phyloP scores from a whole-genome alignment of 1,140 invertebrate species.

The Drosophila sp. region DNA sequence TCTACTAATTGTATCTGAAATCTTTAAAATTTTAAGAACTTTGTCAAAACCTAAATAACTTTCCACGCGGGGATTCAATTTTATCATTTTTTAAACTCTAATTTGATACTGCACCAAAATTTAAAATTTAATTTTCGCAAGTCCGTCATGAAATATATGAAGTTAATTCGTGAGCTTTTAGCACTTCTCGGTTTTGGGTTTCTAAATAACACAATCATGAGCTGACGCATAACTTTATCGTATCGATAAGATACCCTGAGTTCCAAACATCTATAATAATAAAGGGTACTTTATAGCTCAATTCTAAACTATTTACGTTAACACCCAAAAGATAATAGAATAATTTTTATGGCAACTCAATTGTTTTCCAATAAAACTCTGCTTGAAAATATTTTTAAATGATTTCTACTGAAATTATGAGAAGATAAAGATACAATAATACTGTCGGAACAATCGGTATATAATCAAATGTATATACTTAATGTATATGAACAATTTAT shows the following conservation, averaged over 20 bases:
- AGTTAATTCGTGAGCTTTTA: not conserved
- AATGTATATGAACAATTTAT: constrained; percentile 14
- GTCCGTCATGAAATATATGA: not conserved
- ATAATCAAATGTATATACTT: not conserved
- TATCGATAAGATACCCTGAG: constrained; percentile 17
- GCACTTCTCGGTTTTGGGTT: not conserved
- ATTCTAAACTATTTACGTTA: constrained; percentile 3
- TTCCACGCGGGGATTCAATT: too few relatives aligned
- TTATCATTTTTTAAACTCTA: too few relatives aligned
- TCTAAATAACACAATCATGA: not conserved
- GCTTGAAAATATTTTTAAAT: too few relatives aligned
- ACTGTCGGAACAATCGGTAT: not conserved
- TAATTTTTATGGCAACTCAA: not conserved
- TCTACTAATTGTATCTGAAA: not conserved
- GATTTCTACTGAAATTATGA: too few relatives aligned
- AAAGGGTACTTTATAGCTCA: not conserved
- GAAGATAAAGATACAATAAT: too few relatives aligned
- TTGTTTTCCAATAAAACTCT: too few relatives aligned
- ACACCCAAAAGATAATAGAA: not conserved
- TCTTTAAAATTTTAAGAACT: not conserved
- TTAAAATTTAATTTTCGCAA: too few relatives aligned
- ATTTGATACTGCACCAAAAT: too few relatives aligned
- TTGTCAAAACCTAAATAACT: too few relatives aligned
- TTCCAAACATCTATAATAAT: constrained; percentile 5
- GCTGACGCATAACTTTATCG: not conserved